Evolutionary conservation across 64 coral and sea anemone genomes (phyloP).

Genomic region (Actinia tenebrosa): DNA sequence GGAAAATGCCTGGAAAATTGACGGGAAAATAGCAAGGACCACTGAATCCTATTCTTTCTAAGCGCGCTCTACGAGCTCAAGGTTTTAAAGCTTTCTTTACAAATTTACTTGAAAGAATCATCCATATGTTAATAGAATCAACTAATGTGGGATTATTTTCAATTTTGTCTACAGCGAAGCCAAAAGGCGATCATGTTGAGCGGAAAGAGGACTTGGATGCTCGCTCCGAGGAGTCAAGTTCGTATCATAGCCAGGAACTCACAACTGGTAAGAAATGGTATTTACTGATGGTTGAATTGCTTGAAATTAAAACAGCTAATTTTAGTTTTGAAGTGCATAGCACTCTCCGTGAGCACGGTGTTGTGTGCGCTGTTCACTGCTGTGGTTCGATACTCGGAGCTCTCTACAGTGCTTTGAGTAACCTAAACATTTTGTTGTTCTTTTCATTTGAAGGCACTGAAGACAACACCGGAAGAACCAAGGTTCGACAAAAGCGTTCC

Average conservation of each 20-base stretch:
- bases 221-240: slow-evolving; percentile 59
- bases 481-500: slow-evolving; percentile 26
- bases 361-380: too few relatives aligned
- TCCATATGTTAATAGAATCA: not conserved
- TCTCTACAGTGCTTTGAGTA: not conserved
- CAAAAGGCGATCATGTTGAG: not conserved
- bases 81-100: too few relatives aligned
- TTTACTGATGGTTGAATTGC: not conserved
- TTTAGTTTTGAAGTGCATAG: too few relatives aligned
- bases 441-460: slow-evolving; percentile 27
- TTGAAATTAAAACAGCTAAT: not conserved
- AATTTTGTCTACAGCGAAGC: not conserved
- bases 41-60: too few relatives aligned
- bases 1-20: too few relatives aligned
- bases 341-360: too few relatives aligned
- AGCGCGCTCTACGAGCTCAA: too few relatives aligned
- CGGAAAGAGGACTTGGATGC: not conserved
- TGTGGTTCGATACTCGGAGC: too few relatives aligned
- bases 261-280: slow-evolving; percentile 48
- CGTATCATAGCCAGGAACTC: slow-evolving; percentile 67
- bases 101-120: too few relatives aligned
- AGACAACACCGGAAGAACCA: not conserved
- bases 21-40: too few relatives aligned
- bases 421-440: not conserved
- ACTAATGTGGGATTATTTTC: too few relatives aligned